Conservation (phyloP, 2,797 vertebrate species). For the Channallabes apus region DNA sequence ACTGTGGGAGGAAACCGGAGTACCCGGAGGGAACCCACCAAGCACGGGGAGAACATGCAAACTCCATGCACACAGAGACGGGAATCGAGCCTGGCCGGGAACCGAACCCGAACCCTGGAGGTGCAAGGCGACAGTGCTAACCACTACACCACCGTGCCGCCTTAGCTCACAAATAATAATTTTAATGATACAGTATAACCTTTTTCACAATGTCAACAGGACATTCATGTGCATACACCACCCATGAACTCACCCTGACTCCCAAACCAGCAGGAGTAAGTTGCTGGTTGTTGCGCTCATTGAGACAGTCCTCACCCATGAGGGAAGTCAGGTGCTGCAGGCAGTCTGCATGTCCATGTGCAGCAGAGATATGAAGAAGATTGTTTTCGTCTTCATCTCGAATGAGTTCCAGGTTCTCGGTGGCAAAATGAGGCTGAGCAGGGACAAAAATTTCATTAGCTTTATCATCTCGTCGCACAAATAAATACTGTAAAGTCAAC, state of each 20-base stretch:
- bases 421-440: constrained; percentile 89
- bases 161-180: too few relatives aligned
- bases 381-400: constrained; percentile 90
- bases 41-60: too few relatives aligned
- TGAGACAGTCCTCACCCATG: constrained; percentile 96
- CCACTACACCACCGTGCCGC: too few relatives aligned
- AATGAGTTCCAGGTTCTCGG: constrained; percentile 94
- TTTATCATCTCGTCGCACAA: neutral
- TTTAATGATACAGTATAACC: too few relatives aligned
- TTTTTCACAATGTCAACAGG: too few relatives aligned
- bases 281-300: constrained; percentile 86
- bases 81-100: too few relatives aligned
- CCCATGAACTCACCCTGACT: constrained; percentile 81
- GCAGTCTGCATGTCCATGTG: constrained; percentile 89
- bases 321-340: constrained; percentile 96
- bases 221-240: neutral
- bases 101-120: too few relatives aligned
- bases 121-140: too few relatives aligned
- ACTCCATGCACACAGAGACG: too few relatives aligned
- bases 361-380: constrained; percentile 89
- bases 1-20: too few relatives aligned
- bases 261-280: constrained; percentile 92
- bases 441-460: neutral
- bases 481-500: neutral
- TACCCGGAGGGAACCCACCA: too few relatives aligned